These are phyloP conservation scores for Tachystola acroxantha DNA, from an alignment of 2,888 invertebrate genomes.

Conservation along the genomic window DNA sequence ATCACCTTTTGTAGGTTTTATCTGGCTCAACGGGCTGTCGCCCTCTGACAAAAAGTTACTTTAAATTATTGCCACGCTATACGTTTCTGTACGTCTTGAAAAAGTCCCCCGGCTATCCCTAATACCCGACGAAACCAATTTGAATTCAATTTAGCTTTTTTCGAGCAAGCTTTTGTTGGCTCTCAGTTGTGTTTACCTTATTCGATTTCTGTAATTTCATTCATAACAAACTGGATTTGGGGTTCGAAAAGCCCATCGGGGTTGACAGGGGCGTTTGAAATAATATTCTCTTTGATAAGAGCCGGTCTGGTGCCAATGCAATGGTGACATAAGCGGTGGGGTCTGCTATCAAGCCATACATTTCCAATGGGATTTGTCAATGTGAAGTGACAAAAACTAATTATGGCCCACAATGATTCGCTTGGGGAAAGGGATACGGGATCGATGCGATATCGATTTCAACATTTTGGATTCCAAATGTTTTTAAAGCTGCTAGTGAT, in stretches of 20 bases:
- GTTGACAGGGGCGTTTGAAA: conserved; percentile 77
- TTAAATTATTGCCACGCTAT: conserved; percentile 63
- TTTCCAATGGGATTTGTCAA: conserved; percentile 69
- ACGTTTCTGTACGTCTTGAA: conserved; percentile 58
- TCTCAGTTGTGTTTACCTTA: conserved; percentile 77
- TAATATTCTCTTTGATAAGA: conserved; percentile 78
- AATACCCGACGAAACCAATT: conserved; percentile 77
- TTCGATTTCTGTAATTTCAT: conserved; percentile 79
- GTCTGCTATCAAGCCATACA: conserved; percentile 47
- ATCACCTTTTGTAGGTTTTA: conserved; percentile 50
- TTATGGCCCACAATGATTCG: conserved; percentile 66
- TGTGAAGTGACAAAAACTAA: conserved; percentile 77
- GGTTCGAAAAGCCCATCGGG: conserved; percentile 72
- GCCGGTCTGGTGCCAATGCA: conserved; percentile 47
- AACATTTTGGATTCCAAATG: conserved; percentile 25
- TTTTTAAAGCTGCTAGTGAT: conserved; percentile 5
- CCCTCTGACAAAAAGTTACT: conserved; percentile 64
- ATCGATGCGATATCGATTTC: conserved; percentile 48
- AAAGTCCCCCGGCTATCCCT: conserved; percentile 70
- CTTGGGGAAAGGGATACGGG: conserved; percentile 41
- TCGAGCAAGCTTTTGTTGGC: conserved; percentile 75
- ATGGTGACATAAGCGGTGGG: conserved; percentile 54
- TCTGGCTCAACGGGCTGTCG: conserved; percentile 46
- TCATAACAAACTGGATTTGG: conserved; percentile 78
- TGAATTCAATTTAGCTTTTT: conserved; percentile 79